Conservation (phyloP, 2,113 vertebrate genomes). For the Callipepla californica region DNA sequence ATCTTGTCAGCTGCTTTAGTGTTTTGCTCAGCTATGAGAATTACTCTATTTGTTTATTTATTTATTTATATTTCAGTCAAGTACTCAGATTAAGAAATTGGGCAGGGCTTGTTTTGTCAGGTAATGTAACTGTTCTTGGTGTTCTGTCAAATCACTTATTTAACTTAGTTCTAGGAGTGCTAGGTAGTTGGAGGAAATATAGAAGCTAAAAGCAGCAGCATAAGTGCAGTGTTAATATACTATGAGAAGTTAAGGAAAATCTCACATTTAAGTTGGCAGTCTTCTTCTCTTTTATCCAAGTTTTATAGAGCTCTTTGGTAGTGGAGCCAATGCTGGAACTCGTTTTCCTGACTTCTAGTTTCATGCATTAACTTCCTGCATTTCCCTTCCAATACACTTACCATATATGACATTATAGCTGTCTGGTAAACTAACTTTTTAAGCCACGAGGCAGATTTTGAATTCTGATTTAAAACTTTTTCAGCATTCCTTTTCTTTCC, state of each 20-base stretch:
- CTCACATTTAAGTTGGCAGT: slow-evolving; percentile 45
- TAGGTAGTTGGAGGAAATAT: not conserved
- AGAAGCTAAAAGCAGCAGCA: slow-evolving; percentile 54
- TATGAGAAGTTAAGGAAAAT: slow-evolving; percentile 56
- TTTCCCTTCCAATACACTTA: slow-evolving; percentile 61
- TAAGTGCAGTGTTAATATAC: slow-evolving; percentile 68
- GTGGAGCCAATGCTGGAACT: slow-evolving; percentile 60
- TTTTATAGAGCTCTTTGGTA: slow-evolving; percentile 55
- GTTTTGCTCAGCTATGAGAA: not conserved
- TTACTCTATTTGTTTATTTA: not conserved
- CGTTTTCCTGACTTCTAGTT: slow-evolving; percentile 56
- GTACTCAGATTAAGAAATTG: slow-evolving; percentile 28
- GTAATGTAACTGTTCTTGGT: not conserved
- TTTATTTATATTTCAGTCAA: not conserved
- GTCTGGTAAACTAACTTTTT: slow-evolving; percentile 64
- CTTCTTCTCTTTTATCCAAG: slow-evolving; percentile 35
- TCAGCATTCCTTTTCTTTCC: slow-evolving; percentile 49
- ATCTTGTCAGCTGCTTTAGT: not conserved
- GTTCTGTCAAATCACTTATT: not conserved
- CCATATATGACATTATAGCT: slow-evolving; percentile 63
- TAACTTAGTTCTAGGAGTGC: not conserved
- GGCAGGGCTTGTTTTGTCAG: not conserved
- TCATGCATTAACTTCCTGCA: slow-evolving; percentile 50
- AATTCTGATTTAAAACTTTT: slow-evolving; percentile 61
- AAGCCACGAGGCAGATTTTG: slow-evolving; percentile 61